Conservation (phyloP, 2,888 invertebrate genomes). For the Plebejus melissa region DNA sequence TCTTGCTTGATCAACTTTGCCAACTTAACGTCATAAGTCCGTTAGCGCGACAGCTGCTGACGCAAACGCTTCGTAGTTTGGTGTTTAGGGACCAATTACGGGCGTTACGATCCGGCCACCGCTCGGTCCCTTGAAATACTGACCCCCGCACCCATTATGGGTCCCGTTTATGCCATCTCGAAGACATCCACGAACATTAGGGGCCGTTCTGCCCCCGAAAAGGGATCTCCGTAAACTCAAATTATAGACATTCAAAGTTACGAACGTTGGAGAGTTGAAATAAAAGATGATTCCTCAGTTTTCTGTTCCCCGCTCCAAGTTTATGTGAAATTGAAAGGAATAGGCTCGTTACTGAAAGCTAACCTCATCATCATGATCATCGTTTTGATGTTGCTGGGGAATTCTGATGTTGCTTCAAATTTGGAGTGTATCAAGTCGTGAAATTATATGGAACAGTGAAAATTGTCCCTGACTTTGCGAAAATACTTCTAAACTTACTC, state of each 20-base stretch:
- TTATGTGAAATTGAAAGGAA: conserved; percentile 16
- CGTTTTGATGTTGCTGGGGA: neutral
- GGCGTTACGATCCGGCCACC: conserved; percentile 47
- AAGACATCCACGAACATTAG: conserved; percentile 61
- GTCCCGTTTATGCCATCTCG: conserved; percentile 55
- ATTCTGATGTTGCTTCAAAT: neutral
- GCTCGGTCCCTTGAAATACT: conserved; percentile 62
- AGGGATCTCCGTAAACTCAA: conserved; percentile 39
- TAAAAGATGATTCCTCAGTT: conserved; percentile 23
- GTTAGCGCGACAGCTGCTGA: conserved; percentile 31
- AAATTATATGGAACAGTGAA: conserved; percentile 3
- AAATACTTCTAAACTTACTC: conserved; percentile 10
- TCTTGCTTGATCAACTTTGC: neutral
- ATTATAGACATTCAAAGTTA: conserved; percentile 32
- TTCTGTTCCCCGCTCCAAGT: conserved; percentile 8
- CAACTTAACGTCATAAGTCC: conserved; percentile 33
- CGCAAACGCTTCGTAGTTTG: conserved; percentile 43
- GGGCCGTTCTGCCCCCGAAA: conserved; percentile 52
- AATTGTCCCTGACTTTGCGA: neutral
- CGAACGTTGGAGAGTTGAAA: conserved; percentile 25
- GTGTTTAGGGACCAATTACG: conserved; percentile 61
- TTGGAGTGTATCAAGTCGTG: neutral
- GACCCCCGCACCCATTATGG: conserved; percentile 66
- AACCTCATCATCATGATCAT: conserved; percentile 1
- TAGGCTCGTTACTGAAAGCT: conserved; percentile 6